Base-by-base conservation (phyloP, 2,113 vertebrate genomes). In the Otolemur garnettii region DNA sequence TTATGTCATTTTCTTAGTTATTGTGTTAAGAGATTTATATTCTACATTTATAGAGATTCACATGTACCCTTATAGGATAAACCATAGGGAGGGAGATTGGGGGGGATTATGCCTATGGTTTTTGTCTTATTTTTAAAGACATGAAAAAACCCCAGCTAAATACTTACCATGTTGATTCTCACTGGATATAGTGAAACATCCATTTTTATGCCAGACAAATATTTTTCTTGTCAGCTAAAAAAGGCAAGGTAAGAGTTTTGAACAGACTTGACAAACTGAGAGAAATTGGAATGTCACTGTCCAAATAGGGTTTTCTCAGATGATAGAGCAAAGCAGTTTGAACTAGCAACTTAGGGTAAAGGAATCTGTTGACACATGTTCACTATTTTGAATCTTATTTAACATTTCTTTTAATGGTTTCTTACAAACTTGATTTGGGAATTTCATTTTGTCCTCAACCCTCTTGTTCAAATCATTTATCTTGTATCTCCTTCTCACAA, bases 361-460 rank as follows among this genome's bases (percentile, higher is more conserved):
- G 74, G 5, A 84, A 50, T 83, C 50, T 7, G 62, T 2, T 42
- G 55, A 33, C 71, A 38, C 18, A 15, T 90, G 11, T 53, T 77
- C 21, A 80, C 0, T 83, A 28, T 64, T 64, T 10, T 79, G 80
- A n/a, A 28, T 90, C 21, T 7, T 68, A 35, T 85, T 75, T 64
- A 94, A 64, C n/a, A 85, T 88, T 13, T 64, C 55, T 89, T 89
- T 66, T 33, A 64, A 0, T 59, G 38, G 42, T 45, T 24, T 87
- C 55, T 86, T 89, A 78, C 26, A 94, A 88, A 75, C 62, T 80
- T 90, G 75, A 80, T n/a, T 59, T 78, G 79, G 93, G 15, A 30
- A 90, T 81, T 24, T 91, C 22, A 33, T 87, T 82, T 60, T 85
- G 45, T 64, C 7, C 10, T 42, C 84, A 78, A 45, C 0, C 12